Evolutionary conservation across 37 sponge, comb jelly and placozoan species (phyloP), one percentile per base, ranked within the genome.

Genomic region (Trichoplax adhaerens): DNA sequence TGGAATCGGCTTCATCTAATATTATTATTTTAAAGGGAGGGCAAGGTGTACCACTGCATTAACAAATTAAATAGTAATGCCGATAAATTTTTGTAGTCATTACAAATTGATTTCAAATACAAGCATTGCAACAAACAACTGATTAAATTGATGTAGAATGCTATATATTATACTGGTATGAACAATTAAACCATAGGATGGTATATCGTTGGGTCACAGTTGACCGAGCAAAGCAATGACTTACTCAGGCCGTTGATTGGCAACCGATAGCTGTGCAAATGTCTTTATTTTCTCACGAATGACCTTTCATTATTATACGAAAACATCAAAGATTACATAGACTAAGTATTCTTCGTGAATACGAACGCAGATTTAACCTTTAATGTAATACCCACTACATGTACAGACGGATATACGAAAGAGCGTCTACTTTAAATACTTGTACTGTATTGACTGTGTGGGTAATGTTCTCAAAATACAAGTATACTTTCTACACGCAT

Each of bases 1-100:
- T 98, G 56, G 83, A 86, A 81, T 98, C 99, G 1, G 99, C 99
- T 64, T 98, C 99, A 77, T 98, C 99, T 7, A 98, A 81, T 6
- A 98, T 87, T 4, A 92, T 75, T 47, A 98, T 81, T 73, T 94
- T 90, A 64, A 82, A 80, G 6, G 92, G 83, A 5, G 95, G 95
- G 58, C 85, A 90, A 3, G 75, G 77, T n/a, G 64, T 73, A 0
- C 95, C 95, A 78, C 92, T 91, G 65, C 50, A 52, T 56, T 1
- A 48, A 60, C 62, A 60, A 60, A 8, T n/a, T n/a, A 60, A 12
- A 60, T 12, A 8, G 62, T 8, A n/a, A 60, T 60, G 62, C 8
- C 8, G 12, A 29, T 29, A 29, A 29, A 29, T 29, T 29, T 29
- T 29, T 29, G 29, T 29, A 29, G 29, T 29, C 29, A 29, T 29